Evolutionary conservation across 2,888 invertebrate genomes (phyloP).

Genomic region (Cephus runcator): DNA sequence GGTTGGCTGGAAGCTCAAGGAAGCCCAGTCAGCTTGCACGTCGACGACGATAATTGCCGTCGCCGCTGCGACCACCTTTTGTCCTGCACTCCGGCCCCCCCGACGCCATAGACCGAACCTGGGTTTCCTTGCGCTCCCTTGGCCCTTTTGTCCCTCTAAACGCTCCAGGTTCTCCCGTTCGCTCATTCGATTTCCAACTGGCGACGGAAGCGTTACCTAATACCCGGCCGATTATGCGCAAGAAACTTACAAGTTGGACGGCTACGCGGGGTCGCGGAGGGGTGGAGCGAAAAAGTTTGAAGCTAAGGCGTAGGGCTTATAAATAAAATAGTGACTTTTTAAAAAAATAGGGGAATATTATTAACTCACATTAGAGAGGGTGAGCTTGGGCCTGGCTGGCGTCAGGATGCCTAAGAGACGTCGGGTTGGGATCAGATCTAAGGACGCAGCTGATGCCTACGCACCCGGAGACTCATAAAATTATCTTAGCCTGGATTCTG

Average conservation of each 20-base stretch:
- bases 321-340: conserved; percentile 54
- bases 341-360: conserved; percentile 57
- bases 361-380: conserved; percentile 60
- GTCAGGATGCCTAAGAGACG: conserved; percentile 1
- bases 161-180: no score
- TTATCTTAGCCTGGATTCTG: conserved; percentile 35
- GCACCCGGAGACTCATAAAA: conserved; percentile 55
- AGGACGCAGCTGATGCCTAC: conserved; percentile 58
- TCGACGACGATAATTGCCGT: conserved; percentile 22
- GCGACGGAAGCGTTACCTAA: no score
- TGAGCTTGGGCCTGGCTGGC: conserved; percentile 29
- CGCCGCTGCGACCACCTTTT: conserved; percentile 51
- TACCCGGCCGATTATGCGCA: no score
- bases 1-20: conserved; percentile 52
- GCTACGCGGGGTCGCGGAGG: no score
- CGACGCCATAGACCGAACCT: conserved; percentile 8
- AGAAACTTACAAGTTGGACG: no score
- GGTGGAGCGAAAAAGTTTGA: no score
- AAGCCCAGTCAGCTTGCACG: conserved; percentile 55
- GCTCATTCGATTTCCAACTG: no score
- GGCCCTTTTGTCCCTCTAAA: not conserved
- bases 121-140: conserved; percentile 35
- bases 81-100: conserved; percentile 38
- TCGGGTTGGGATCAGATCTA: conserved; percentile 24
- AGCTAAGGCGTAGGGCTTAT: conserved; percentile 38